A percentile compares a stretch with the other conserved stretches of the same genome.
These are phyloP conservation scores for Cremastobaeus sp. DNA, from an alignment of 2,888 invertebrate genomes.

Conservation along the genomic window DNA sequence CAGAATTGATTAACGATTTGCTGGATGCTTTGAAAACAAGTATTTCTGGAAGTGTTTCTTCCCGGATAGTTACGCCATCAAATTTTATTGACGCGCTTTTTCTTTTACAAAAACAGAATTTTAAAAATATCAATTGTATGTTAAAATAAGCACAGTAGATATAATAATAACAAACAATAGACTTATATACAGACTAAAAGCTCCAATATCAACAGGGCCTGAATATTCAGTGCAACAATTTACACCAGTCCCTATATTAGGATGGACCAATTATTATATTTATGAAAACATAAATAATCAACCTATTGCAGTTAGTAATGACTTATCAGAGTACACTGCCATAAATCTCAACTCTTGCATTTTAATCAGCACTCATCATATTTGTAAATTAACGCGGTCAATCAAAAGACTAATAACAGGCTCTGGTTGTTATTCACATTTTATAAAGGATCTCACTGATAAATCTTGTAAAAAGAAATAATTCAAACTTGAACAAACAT, in stretches of 20 bases:
- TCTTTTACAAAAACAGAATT: neutral
- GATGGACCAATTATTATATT: conserved; percentile 11
- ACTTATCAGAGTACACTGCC: neutral
- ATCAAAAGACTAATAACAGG: neutral
- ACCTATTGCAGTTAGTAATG: conserved; percentile 1
- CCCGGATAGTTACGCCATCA: neutral
- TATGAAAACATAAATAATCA: conserved; percentile 19
- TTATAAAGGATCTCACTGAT: conserved; percentile 2
- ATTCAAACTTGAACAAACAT: neutral
- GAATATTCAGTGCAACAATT: neutral
- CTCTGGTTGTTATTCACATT: neutral
- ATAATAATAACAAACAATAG: neutral
- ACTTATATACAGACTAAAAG: neutral
- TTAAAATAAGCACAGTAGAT: conserved; percentile 4
- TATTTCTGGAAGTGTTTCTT: neutral
- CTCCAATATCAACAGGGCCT: neutral
- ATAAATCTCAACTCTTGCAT: neutral
- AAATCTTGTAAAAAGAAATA: conserved; percentile 3
- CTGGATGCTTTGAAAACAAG: conserved; percentile 2
- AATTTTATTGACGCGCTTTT: neutral
- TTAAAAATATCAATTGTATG: conserved; percentile 3
- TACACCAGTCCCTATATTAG: neutral
- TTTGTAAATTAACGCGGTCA: conserved; percentile 2
- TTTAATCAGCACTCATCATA: neutral
- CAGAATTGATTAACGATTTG: neutral